These are phyloP conservation scores for Hirtodrosophila confusa DNA, from an alignment of 2,888 invertebrate species.

Conservation along the genomic window DNA sequence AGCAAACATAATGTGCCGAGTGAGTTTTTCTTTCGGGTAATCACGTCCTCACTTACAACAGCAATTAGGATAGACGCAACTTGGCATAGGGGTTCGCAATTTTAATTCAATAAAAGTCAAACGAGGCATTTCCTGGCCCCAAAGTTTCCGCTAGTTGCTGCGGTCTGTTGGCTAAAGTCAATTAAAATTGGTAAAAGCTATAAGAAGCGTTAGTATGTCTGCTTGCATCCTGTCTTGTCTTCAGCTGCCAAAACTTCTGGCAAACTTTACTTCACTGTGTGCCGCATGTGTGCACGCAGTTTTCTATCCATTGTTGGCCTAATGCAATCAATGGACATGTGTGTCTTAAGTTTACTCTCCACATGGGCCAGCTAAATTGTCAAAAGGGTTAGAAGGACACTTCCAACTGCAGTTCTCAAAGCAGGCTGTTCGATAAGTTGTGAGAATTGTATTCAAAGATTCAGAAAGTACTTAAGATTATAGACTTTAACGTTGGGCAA, in stretches of 20 bases:
- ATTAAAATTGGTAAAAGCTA: conserved; percentile 66
- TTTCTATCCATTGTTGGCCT: conserved; percentile 56
- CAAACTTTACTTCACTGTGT: conserved; percentile 25
- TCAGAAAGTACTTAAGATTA: no score
- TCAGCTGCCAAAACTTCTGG: conserved; percentile 58
- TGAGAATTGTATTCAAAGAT: background rate
- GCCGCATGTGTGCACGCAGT: conserved; percentile 36
- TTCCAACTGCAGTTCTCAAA: background rate
- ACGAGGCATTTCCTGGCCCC: conserved; percentile 65
- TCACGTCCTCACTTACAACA: conserved; percentile 66
- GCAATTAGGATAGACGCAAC: conserved; percentile 53
- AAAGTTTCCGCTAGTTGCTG: conserved; percentile 41
- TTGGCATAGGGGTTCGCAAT: conserved; percentile 34
- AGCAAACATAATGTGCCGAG: conserved; percentile 48
- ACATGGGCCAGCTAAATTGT: conserved; percentile 2
- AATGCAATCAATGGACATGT: conserved; percentile 65
- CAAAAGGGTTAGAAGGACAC: conserved; percentile 16
- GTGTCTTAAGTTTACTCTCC: conserved; percentile 38
- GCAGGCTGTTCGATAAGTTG: conserved; percentile 5
- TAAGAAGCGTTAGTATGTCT: conserved; percentile 21
- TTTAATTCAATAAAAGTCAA: conserved; percentile 78
- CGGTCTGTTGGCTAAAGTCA: conserved; percentile 73
- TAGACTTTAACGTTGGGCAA: no score
- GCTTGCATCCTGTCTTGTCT: conserved; percentile 9
- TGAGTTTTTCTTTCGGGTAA: conserved; percentile 59